Conservation (phyloP, 1,140 invertebrate species). For the Eupristina koningsbergeri region DNA sequence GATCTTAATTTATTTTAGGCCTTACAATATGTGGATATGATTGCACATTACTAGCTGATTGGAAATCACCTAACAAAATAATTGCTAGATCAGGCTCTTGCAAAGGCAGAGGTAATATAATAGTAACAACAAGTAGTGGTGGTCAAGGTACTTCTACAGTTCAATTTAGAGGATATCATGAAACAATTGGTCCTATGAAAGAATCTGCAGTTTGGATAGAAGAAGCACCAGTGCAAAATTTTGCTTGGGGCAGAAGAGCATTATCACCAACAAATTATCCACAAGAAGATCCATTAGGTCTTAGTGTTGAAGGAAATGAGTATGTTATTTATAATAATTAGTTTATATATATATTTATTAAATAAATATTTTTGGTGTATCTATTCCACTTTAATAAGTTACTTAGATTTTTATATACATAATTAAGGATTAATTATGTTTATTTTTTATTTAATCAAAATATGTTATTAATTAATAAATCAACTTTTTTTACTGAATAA, state of each 20-base stretch:
- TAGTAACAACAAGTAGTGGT: conserved; percentile 91
- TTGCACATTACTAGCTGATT: conserved; percentile 95
- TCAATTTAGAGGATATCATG: conserved; percentile 91
- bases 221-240: conserved; percentile 84
- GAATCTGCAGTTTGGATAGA: conserved; percentile 99
- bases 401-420: not conserved
- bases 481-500: no score
- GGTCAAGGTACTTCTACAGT: conserved; percentile 95
- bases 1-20: conserved; percentile 74
- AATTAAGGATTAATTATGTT: not conserved
- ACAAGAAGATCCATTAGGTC: conserved; percentile 93
- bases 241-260: conserved; percentile 86
- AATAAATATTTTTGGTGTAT: not conserved
- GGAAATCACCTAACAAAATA: conserved; percentile 98
- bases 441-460: not conserved
- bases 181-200: conserved; percentile 93
- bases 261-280: conserved; percentile 88
- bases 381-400: not conserved
- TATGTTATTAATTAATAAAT: no score
- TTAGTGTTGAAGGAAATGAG: conserved; percentile 95
- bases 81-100: conserved; percentile 94
- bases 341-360: not conserved
- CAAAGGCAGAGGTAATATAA: conserved; percentile 96
- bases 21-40: conserved; percentile 96
- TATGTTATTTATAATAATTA: conserved; percentile 62